Conservation (phyloP, 2,888 invertebrate species). For the Stomorhina lunata region DNA sequence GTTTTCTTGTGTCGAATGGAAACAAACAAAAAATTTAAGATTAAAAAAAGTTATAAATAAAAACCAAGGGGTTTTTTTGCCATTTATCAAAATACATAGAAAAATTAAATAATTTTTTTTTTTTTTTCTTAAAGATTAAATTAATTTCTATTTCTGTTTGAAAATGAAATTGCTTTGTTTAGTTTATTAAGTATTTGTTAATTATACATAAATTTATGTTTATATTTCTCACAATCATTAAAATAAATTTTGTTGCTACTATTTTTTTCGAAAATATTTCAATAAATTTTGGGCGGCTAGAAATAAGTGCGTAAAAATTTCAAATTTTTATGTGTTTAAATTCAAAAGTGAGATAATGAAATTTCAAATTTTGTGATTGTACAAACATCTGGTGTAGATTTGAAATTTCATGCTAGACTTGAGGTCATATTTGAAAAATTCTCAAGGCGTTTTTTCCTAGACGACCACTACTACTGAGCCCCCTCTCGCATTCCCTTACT, state of each 20-base stretch:
- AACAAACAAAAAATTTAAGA: slow-evolving; percentile 13
- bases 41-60: slow-evolving; percentile 49
- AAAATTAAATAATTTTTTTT: neutral
- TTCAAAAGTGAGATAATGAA: neutral
- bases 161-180: slow-evolving; percentile 23
- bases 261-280: slow-evolving; percentile 15
- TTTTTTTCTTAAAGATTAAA: slow-evolving; percentile 37
- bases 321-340: neutral
- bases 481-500: too few species aligned
- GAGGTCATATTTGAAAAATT: slow-evolving; percentile 42
- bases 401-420: slow-evolving; percentile 57
- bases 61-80: slow-evolving; percentile 29
- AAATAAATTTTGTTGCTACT: slow-evolving; percentile 20
- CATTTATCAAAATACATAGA: slow-evolving; percentile 39
- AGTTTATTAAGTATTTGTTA: slow-evolving; percentile 39
- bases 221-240: slow-evolving; percentile 42
- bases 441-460: neutral
- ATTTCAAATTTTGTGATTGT: neutral
- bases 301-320: neutral
- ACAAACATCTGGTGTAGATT: slow-evolving; percentile 15
- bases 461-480: too few species aligned
- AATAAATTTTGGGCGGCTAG: slow-evolving; percentile 20
- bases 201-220: slow-evolving; percentile 26
- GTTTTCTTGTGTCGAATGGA: slow-evolving; percentile 16
- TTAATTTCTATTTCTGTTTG: neutral